Conservation (phyloP, 1,140 invertebrate genomes). For the Rhagoletis zephyria region DNA sequence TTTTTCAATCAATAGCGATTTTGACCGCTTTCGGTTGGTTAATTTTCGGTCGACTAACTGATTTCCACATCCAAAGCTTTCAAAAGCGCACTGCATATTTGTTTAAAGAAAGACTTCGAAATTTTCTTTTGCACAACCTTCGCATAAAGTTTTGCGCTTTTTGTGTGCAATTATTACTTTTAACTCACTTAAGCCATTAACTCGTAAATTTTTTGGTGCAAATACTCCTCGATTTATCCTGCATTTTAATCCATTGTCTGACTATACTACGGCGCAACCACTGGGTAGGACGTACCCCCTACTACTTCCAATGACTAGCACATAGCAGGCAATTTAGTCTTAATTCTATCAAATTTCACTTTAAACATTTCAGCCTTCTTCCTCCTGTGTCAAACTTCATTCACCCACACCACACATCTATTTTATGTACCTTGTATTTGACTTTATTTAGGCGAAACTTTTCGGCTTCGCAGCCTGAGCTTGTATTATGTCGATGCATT, state of each 20-base stretch:
- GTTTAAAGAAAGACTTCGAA: conserved; percentile 3
- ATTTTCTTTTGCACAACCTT: neutral
- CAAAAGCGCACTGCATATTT: neutral
- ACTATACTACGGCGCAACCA: neutral
- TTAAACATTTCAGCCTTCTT: neutral
- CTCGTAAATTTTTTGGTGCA: neutral
- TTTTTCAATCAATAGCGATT: conserved; percentile 39
- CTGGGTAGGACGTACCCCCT: neutral
- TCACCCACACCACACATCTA: neutral
- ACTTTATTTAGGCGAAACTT: conserved; percentile 39
- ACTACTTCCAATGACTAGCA: neutral
- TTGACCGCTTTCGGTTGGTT: conserved; percentile 18
- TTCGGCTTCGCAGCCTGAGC: neutral
- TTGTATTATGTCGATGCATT: neutral
- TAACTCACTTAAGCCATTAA: neutral
- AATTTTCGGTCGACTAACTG: conserved; percentile 40
- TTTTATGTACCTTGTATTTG: conserved; percentile 43
- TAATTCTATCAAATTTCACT: conserved; percentile 10
- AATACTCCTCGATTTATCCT: neutral
- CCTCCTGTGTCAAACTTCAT: neutral
- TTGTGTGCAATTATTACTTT: neutral
- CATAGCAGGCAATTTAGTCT: neutral
- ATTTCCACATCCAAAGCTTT: neutral
- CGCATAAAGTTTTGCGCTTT: neutral
- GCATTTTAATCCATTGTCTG: conserved; percentile 3